Conservation (phyloP, 2,888 invertebrate species). For the Herminia tarsipennalis region DNA sequence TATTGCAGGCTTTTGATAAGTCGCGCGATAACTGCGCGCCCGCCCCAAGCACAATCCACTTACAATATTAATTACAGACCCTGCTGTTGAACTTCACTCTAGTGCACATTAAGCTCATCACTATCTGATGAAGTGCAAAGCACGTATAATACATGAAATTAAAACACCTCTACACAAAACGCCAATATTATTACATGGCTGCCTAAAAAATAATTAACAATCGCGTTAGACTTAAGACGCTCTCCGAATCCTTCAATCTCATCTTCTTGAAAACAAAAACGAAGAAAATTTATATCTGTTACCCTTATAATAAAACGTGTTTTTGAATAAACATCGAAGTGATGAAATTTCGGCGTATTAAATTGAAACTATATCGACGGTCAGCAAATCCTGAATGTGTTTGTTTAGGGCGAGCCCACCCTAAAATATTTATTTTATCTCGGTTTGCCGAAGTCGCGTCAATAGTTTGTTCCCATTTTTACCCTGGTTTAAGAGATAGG, state of each 20-base stretch:
- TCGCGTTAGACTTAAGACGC: conserved; percentile 63
- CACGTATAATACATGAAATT: conserved; percentile 40
- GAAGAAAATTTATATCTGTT: conserved; percentile 38
- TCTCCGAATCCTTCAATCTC: conserved; percentile 47
- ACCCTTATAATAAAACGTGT: conserved; percentile 50
- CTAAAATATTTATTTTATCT: conserved; percentile 86
- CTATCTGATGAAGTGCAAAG: conserved; percentile 41
- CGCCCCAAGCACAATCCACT: conserved; percentile 56
- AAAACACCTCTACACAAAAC: conserved; percentile 42
- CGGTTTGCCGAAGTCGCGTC: conserved; percentile 84
- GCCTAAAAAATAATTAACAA: conserved; percentile 64
- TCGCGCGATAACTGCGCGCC: conserved; percentile 67
- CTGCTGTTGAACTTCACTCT: conserved; percentile 42
- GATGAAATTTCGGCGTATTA: conserved; percentile 83
- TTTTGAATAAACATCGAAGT: conserved; percentile 54
- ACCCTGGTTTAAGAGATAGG: conserved; percentile 74
- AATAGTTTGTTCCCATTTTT: conserved; percentile 82
- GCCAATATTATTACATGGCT: conserved; percentile 52
- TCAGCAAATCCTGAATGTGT: conserved; percentile 84
- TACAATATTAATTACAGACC: conserved; percentile 70
- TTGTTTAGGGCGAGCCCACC: conserved; percentile 85
- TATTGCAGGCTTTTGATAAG: conserved; percentile 78
- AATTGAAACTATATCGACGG: conserved; percentile 85
- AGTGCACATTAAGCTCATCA: conserved; percentile 31
- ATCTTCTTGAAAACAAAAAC: conserved; percentile 48